Conservation (phyloP, 2,888 invertebrate genomes). For the Pristionchus mayeri region DNA sequence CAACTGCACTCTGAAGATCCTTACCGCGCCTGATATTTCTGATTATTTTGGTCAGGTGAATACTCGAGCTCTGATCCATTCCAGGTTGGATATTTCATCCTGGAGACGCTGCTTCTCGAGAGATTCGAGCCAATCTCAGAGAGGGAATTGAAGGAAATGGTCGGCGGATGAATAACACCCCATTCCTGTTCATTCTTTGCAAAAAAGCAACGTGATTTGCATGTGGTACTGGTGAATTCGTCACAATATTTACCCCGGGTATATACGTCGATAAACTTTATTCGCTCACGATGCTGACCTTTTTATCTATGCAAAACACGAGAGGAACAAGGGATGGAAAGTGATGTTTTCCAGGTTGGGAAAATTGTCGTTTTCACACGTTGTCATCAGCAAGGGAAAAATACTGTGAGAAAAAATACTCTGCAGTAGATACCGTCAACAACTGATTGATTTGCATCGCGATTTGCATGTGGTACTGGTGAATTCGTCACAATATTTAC, state of each 20-base stretch:
- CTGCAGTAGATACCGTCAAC: too few species aligned
- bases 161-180: background rate
- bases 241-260: constrained; percentile 1
- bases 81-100: constrained; percentile 45
- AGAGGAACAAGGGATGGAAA: background rate
- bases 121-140: constrained; percentile 28
- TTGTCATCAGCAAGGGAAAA: background rate
- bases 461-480: background rate
- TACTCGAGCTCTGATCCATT: background rate
- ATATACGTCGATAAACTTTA: background rate
- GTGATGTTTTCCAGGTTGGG: too few species aligned
- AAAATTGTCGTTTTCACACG: background rate
- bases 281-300: constrained; percentile 9
- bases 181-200: background rate
- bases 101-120: constrained; percentile 35
- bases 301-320: constrained; percentile 23
- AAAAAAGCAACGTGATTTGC: background rate
- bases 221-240: background rate
- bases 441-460: too few species aligned
- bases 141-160: constrained; percentile 4
- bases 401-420: too few species aligned
- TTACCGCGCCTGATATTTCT: too few species aligned
- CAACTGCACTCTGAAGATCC: background rate
- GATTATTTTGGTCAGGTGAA: background rate
- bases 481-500: constrained; percentile 1